phyloP scores from a whole-genome alignment of 1,140 invertebrate species.

The Orius insidiosus region DNA sequence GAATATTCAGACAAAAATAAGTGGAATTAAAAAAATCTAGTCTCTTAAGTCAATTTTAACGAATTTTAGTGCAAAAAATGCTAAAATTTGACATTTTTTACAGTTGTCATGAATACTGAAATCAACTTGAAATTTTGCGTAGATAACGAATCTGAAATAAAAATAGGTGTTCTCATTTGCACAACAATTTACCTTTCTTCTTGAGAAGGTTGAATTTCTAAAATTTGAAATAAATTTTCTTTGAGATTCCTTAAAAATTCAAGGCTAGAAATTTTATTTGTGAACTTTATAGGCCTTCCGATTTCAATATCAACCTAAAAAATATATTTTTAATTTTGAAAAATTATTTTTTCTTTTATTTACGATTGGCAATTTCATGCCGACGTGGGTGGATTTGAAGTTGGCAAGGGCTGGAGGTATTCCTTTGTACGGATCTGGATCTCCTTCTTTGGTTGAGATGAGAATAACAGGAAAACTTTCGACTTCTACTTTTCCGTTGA shows the following conservation, averaged over 20 bases:
- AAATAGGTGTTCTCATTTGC: no score
- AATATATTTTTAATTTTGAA: background rate
- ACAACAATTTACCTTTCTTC: no score
- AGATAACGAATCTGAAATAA: no score
- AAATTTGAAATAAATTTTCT: no score
- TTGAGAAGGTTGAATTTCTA: no score
- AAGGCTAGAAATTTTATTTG: conserved; percentile 10
- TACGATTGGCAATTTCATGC: conserved; percentile 17
- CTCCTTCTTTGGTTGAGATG: conserved; percentile 50
- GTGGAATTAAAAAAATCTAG: no score
- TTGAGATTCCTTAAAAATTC: conserved; percentile 4
- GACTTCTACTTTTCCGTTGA: background rate
- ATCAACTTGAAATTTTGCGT: no score
- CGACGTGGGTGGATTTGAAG: conserved; percentile 28
- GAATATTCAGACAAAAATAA: no score
- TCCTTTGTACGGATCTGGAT: conserved; percentile 54
- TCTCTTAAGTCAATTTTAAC: no score
- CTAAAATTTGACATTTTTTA: no score
- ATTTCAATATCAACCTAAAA: conserved; percentile 18
- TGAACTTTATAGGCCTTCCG: conserved; percentile 18
- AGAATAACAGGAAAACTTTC: conserved; percentile 22
- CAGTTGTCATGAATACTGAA: no score
- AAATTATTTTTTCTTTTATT: background rate
- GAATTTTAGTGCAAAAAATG: no score
- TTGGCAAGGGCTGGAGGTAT: conserved; percentile 61